Percentiles rank a stretch among this genome's conserved stretches.
Conservation (phyloP, 2,888 invertebrate genomes). For the Steinernema carpocapsae region DNA sequence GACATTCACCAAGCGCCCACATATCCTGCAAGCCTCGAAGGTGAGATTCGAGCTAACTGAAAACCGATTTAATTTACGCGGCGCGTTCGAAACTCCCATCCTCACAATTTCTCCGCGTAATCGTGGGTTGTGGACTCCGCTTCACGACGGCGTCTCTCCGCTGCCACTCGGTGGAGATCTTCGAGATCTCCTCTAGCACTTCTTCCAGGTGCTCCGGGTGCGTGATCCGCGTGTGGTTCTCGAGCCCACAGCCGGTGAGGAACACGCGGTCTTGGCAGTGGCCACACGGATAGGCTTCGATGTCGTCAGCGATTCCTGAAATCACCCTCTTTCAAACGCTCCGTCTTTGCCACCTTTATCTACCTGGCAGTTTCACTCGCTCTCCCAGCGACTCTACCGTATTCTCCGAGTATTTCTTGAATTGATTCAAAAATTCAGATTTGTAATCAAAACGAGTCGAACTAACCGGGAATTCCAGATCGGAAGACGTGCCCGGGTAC, state of each 20-base stretch:
- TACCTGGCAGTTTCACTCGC: slow-evolving; percentile 27
- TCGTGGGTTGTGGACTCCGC: background rate
- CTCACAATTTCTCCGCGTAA: background rate
- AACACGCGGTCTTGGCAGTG: slow-evolving; percentile 57
- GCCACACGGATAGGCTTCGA: slow-evolving; percentile 62
- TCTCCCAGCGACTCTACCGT: slow-evolving; percentile 1
- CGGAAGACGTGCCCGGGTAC: background rate
- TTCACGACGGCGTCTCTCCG: slow-evolving; percentile 42
- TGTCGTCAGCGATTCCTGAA: slow-evolving; percentile 58
- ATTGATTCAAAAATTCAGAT: background rate
- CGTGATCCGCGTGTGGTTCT: slow-evolving; percentile 51
- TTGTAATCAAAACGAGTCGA: background rate
- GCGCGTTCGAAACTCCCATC: background rate
- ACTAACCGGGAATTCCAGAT: background rate
- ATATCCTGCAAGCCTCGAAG: slow-evolving; percentile 55
- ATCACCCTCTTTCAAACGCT: background rate
- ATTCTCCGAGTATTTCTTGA: slow-evolving; percentile 3
- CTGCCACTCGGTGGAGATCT: slow-evolving; percentile 56
- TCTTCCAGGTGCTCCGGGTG: slow-evolving; percentile 50
- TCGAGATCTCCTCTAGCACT: slow-evolving; percentile 44
- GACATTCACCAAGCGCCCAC: slow-evolving; percentile 56
- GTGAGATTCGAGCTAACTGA: slow-evolving; percentile 29
- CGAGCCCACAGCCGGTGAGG: slow-evolving; percentile 55
- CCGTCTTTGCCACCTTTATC: too few species aligned
- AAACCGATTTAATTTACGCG: background rate